Percentiles rank a stretch among this genome's conserved stretches.
These are phyloP conservation scores for Gryon sp. DNA, from an alignment of 1,140 invertebrate species.

Conservation along the genomic window DNA sequence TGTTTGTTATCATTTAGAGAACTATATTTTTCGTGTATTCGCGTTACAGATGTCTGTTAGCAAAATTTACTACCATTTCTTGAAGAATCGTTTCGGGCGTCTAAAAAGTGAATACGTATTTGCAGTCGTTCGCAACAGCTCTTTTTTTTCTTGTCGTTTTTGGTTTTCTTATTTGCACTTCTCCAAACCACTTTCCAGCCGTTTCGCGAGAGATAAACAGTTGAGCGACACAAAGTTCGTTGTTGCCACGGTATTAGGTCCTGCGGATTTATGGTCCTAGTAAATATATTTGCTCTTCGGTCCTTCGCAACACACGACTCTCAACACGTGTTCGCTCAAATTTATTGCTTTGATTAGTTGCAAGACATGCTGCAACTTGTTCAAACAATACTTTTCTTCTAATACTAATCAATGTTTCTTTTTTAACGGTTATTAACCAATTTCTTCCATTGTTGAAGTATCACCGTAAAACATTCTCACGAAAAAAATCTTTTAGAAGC, in stretches of 20 bases:
- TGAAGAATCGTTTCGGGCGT: background rate
- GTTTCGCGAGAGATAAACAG: conserved; percentile 35
- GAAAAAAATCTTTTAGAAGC: too few species aligned
- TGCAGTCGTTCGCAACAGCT: conserved; percentile 6
- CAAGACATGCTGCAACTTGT: conserved; percentile 21
- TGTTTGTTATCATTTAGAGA: conserved; percentile 21
- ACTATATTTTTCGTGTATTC: conserved; percentile 21
- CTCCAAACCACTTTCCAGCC: background rate
- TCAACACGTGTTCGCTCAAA: conserved; percentile 39
- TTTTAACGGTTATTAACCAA: background rate
- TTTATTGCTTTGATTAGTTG: conserved; percentile 54
- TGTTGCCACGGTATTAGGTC: conserved; percentile 52
- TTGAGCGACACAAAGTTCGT: conserved; percentile 46
- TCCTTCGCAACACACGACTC: conserved; percentile 20
- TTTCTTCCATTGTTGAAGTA: too few species aligned
- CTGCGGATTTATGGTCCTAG: conserved; percentile 49
- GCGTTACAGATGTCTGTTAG: conserved; percentile 23
- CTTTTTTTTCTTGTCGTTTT: conserved; percentile 25
- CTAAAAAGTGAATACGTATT: conserved; percentile 11
- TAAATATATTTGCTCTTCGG: conserved; percentile 37
- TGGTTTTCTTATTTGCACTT: conserved; percentile 22
- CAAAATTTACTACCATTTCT: conserved; percentile 35
- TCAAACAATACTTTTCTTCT: conserved; percentile 29
- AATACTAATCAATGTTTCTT: conserved; percentile 27
- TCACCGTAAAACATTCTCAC: too few species aligned